Percentiles rank a stretch among this genome's conserved stretches.
Evolutionary conservation across 2,888 invertebrate species (phyloP).

Genomic region (Caenorhabditis sp.): DNA sequence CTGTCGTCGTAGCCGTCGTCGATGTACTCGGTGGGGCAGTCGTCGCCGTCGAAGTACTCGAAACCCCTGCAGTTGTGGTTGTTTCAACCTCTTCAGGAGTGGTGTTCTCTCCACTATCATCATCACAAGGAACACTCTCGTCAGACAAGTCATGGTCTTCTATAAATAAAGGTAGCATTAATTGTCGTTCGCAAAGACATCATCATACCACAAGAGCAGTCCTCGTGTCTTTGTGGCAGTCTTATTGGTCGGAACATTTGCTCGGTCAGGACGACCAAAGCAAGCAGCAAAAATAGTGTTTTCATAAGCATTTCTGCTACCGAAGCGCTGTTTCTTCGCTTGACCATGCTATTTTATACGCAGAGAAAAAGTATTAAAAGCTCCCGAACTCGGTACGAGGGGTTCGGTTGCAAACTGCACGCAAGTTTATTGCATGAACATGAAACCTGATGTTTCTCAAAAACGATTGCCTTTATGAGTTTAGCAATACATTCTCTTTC

Average conservation of each 20-base stretch:
- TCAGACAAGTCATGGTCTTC: background rate
- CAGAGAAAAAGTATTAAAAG: background rate
- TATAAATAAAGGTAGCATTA: too few relatives aligned
- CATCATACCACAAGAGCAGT: conserved; percentile 12
- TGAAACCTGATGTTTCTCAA: background rate
- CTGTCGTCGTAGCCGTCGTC: background rate
- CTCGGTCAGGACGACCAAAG: background rate
- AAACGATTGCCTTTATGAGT: too few relatives aligned
- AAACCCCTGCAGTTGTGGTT: too few relatives aligned
- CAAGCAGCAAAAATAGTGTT: background rate
- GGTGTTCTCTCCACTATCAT: background rate
- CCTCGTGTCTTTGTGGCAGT: background rate
- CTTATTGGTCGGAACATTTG: background rate
- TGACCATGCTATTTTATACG: background rate
- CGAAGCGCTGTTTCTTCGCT: background rate
- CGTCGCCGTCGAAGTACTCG: too few relatives aligned
- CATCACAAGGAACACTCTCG: background rate
- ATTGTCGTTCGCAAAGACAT: too few relatives aligned
- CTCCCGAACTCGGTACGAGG: too few relatives aligned
- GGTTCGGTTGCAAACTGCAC: background rate
- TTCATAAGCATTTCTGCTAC: background rate
- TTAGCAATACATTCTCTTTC: too few relatives aligned
- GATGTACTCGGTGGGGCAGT: background rate
- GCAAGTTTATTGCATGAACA: background rate
- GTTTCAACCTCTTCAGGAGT: background rate